phyloP scores from a whole-genome alignment of 2,797 vertebrate species.

The Pristis pectinata region DNA sequence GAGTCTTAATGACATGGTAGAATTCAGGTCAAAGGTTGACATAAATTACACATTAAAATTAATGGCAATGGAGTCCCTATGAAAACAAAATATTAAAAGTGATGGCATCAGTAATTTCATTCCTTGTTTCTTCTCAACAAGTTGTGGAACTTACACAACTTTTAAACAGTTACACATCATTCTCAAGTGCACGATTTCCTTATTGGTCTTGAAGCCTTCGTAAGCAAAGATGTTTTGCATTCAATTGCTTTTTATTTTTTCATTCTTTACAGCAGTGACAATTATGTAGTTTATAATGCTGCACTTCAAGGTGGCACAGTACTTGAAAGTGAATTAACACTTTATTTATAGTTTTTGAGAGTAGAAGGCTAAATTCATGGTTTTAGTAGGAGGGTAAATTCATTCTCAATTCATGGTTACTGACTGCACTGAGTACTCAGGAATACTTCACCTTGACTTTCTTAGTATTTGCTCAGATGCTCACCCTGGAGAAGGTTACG shows the following conservation, averaged over 20 bases:
- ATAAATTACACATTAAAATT: not conserved
- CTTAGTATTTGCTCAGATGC: not conserved
- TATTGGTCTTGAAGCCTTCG: not conserved
- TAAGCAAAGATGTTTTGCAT: not conserved
- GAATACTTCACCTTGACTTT: not conserved
- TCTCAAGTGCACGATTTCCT: not conserved
- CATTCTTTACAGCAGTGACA: not conserved
- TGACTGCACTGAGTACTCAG: not conserved
- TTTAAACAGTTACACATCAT: not conserved
- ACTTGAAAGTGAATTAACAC: not conserved
- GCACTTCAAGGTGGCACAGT: not conserved
- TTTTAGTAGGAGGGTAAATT: not conserved
- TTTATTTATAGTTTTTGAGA: not conserved
- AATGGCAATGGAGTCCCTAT: not conserved
- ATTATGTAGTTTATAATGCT: not conserved
- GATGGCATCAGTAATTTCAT: not conserved
- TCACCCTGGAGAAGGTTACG: not conserved
- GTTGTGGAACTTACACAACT: not conserved
- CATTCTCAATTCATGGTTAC: not conserved
- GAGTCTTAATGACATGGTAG: not conserved
- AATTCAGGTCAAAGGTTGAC: not conserved
- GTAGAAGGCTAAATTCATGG: not conserved
- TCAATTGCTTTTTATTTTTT: not conserved
- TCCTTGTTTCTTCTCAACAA: not conserved
- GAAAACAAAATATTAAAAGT: not conserved